phyloP scores from a whole-genome alignment of 1,140 invertebrate species.

The Drosophila azteca region DNA sequence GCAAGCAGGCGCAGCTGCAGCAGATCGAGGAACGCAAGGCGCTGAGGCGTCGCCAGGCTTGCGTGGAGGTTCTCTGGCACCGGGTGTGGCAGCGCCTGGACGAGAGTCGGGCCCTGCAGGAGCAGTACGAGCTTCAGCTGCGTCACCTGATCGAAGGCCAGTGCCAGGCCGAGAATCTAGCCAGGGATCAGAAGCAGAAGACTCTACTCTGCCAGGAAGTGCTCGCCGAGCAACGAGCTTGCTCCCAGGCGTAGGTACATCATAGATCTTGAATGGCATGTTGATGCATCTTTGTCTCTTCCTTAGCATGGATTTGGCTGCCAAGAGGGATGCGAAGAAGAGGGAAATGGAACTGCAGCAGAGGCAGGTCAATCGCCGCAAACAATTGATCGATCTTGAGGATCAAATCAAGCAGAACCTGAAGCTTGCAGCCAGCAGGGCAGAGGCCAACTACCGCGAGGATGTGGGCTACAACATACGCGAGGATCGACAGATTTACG shows the following conservation, averaged over 20 bases:
- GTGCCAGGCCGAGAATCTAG: conserved; percentile 38
- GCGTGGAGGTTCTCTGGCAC: conserved; percentile 61
- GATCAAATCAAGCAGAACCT: conserved; percentile 40
- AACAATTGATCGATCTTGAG: conserved; percentile 40
- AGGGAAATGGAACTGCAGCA: conserved; percentile 12
- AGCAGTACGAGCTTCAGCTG: conserved; percentile 42
- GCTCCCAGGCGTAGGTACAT: conserved; percentile 22
- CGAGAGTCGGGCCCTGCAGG: conserved; percentile 37
- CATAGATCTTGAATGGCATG: too few relatives aligned
- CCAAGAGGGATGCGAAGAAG: conserved; percentile 8
- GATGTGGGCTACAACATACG: conserved; percentile 32
- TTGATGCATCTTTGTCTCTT: neutral
- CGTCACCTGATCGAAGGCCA: conserved; percentile 25
- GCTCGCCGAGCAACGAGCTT: conserved; percentile 23
- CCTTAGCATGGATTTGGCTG: conserved; percentile 23
- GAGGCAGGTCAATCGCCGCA: conserved; percentile 12
- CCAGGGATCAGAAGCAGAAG: conserved; percentile 20
- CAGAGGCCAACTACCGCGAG: conserved; percentile 13
- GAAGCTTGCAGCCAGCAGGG: neutral
- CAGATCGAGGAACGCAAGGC: conserved; percentile 66
- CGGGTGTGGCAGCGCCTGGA: conserved; percentile 44
- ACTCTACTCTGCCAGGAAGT: conserved; percentile 1
- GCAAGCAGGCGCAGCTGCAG: conserved; percentile 62
- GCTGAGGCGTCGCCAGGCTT: conserved; percentile 30
- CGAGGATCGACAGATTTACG: conserved; percentile 49